phyloP scores from a whole-genome alignment of 2,797 vertebrate species.

The Hafferia zeledoni region DNA sequence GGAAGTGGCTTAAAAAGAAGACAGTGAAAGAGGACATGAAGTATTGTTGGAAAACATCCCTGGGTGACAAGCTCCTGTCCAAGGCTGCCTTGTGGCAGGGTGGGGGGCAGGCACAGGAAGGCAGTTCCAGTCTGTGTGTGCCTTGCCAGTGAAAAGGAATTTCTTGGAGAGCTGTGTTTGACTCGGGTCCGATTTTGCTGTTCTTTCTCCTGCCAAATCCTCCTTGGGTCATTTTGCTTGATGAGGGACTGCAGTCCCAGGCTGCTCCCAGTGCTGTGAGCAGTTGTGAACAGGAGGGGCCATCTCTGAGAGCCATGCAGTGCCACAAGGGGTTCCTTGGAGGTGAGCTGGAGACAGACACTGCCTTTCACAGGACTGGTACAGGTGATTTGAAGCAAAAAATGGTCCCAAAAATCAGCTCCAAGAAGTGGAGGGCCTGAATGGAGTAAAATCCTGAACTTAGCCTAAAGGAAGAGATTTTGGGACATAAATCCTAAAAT shows the following conservation, averaged over 20 bases:
- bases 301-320: rapidly evolving
- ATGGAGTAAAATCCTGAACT: not conserved
- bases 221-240: conserved; percentile 1
- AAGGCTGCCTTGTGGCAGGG: conserved; percentile 4
- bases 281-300: not conserved
- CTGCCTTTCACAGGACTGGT: not conserved
- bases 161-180: conserved; percentile 43
- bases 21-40: conserved; percentile 23
- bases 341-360: no score
- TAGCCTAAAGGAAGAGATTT: not conserved
- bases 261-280: not conserved
- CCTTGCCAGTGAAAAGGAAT: conserved; percentile 13
- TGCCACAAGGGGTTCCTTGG: not conserved
- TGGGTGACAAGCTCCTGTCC: conserved; percentile 12
- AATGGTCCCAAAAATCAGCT: not conserved
- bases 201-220: conserved; percentile 15
- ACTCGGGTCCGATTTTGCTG: not conserved
- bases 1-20: conserved; percentile 55
- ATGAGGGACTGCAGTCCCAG: not conserved
- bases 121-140: not conserved
- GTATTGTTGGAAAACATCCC: conserved; percentile 49
- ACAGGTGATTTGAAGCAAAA: not conserved
- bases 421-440: not conserved
- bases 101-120: conserved; percentile 7
- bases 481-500: not conserved